A percentile compares a stretch with the other conserved stretches of the same genome.
These are phyloP conservation scores for Myotis planiceps DNA, from an alignment of 2,797 vertebrate genomes.

Conservation along the genomic window DNA sequence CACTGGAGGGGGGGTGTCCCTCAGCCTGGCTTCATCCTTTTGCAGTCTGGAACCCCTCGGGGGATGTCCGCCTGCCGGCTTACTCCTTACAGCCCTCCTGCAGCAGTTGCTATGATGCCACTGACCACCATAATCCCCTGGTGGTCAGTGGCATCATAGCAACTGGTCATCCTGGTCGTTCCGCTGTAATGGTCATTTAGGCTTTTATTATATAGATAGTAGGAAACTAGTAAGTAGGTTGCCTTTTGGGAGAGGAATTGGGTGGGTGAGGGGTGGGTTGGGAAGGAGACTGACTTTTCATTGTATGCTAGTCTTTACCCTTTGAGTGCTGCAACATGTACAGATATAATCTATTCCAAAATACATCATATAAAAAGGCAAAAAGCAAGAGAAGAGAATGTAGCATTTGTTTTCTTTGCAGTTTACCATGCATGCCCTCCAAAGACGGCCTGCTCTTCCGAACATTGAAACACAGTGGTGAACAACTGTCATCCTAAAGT, in stretches of 20 bases:
- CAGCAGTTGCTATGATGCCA: no score
- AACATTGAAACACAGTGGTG: background rate
- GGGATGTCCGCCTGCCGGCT: no score
- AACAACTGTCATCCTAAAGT: background rate
- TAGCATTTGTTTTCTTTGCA: conserved; percentile 15
- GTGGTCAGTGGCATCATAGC: no score
- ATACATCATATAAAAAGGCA: background rate
- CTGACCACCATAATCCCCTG: no score
- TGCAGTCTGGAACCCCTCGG: no score
- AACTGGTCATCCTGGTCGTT: no score
- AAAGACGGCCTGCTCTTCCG: background rate
- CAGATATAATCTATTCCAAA: background rate
- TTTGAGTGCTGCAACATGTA: background rate
- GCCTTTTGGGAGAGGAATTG: background rate
- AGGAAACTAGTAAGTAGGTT: background rate
- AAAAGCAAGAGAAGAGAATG: background rate
- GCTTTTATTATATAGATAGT: background rate
- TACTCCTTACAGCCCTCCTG: no score
- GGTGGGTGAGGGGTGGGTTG: rapidly evolving
- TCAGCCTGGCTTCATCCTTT: no score
- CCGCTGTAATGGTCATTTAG: no score
- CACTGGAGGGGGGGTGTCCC: no score
- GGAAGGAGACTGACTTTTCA: background rate
- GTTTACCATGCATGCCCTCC: background rate
- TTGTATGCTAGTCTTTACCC: background rate